Percentiles rank a stretch among this genome's conserved stretches.
phyloP scores from a whole-genome alignment of 2,113 vertebrate species.

The Leptosomus discolor region DNA sequence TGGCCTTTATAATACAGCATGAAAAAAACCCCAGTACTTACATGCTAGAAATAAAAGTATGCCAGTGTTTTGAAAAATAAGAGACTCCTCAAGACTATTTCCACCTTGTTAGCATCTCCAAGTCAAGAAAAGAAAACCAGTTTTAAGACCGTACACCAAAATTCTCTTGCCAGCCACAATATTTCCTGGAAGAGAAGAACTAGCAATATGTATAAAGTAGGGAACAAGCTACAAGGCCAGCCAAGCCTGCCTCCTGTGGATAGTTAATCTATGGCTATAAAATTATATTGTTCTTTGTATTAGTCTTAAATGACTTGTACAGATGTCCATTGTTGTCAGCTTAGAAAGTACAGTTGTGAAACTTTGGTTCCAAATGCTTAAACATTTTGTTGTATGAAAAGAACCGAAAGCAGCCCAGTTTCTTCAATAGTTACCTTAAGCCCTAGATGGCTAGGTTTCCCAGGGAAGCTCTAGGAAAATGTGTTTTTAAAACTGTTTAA shows the following conservation, averaged over 20 bases:
- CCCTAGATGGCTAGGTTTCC: neutral
- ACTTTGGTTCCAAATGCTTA: neutral
- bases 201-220: neutral
- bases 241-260: neutral
- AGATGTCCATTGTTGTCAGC: neutral
- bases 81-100: neutral
- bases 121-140: neutral
- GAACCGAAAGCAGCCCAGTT: neutral
- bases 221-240: neutral
- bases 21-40: neutral
- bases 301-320: neutral
- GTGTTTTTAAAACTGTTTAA: neutral
- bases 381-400: neutral
- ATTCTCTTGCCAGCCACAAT: neutral
- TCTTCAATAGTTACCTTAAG: neutral
- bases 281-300: neutral
- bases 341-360: neutral
- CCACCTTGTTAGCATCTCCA: neutral
- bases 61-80: neutral
- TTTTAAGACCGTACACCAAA: neutral
- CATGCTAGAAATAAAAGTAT: neutral
- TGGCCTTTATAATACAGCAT: neutral
- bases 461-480: neutral
- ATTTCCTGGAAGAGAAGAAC: conserved; percentile 36
- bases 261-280: neutral